Evolutionary conservation across 1,140 invertebrate species (phyloP).

Genomic region (Bombus sylvicola): DNA sequence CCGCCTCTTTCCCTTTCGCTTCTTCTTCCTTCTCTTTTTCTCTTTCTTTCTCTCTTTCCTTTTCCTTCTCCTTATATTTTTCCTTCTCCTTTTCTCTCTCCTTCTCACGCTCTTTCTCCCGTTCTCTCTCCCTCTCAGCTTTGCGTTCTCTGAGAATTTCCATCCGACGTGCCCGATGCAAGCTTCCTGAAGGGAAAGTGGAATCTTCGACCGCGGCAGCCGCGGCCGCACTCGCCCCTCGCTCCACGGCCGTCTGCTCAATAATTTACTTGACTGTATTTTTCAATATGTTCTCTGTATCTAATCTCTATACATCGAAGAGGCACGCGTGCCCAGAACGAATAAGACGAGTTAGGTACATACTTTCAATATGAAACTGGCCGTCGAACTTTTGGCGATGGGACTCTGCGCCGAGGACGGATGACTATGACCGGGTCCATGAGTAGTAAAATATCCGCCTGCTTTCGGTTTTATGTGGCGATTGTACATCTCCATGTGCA

Average conservation of each 20-base stretch:
- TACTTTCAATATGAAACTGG: slow-evolving; percentile 76
- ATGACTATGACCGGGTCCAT: slow-evolving; percentile 68
- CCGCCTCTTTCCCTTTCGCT: slow-evolving; percentile 36
- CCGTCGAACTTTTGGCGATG: slow-evolving; percentile 73
- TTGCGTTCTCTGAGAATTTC: slow-evolving; percentile 71
- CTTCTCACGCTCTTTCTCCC: slow-evolving; percentile 59
- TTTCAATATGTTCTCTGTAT: slow-evolving; percentile 19
- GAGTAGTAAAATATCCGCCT: slow-evolving; percentile 89
- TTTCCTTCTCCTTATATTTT: slow-evolving; percentile 3
- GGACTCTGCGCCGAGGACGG: slow-evolving; percentile 71
- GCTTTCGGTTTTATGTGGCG: slow-evolving; percentile 92
- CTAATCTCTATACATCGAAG: neutral
- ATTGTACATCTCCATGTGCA: slow-evolving; percentile 96
- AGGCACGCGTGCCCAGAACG: neutral
- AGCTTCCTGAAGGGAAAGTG: slow-evolving; percentile 74
- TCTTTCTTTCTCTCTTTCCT: neutral
- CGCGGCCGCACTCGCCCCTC: slow-evolving; percentile 73
- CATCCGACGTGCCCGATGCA: slow-evolving; percentile 71
- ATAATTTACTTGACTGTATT: slow-evolving; percentile 69
- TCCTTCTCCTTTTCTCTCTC: slow-evolving; percentile 40
- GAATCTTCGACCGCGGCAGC: slow-evolving; percentile 75
- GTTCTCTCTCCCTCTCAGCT: slow-evolving; percentile 67
- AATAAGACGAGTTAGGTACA: slow-evolving; percentile 55
- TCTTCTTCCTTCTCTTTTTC: slow-evolving; percentile 45
- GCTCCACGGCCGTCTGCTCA: slow-evolving; percentile 74